Evolutionary conservation across 2,113 vertebrate genomes (phyloP), one percentile per base, ranked within the genome.

Genomic region (Formicarius rufipectus): DNA sequence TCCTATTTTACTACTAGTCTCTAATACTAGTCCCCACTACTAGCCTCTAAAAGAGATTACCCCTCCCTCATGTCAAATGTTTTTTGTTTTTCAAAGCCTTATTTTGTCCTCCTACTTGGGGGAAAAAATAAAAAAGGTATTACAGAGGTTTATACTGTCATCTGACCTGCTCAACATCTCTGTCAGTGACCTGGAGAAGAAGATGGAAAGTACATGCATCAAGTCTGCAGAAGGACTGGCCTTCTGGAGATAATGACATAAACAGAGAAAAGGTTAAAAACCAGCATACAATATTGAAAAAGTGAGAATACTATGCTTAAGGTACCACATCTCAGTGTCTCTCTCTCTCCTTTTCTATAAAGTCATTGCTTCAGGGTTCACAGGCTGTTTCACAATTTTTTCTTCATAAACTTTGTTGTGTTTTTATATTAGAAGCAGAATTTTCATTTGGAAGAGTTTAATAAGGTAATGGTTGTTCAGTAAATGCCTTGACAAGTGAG

Each of bases 401-500:
- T 4, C 3, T 75, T 75, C 37, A 60, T 50, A 64, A 31, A 4
- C 2, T 30, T 40, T 84, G 52, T 1, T 10, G 25, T 40, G 14
- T 37, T 74, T 87, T 92, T 53, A 56, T 92, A 56, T 63, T 91
- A 47, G 58, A 90, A 82, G 18, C 40, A 82, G 14, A 66, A 49
- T 68, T 42, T 37, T 92, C 40, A 84, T 75, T 93, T 52, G 56
- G 44, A 94, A 87, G 74, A 66, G 14, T 95, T 92, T 93, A 76
- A 13, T 53, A 88, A 35, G 25, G 31, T 72, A 80, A 84, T 84
- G 55, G 63, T 52, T 73, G 39, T 63, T 83, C 42, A 45, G 58
- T 52, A 58, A 89, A 96, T 28, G 63, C 45, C 78, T 95, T 95
- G 77, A 95, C 3, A 45, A 93, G 55, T 89, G 74, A 90, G 64